phyloP scores from a whole-genome alignment of 2,888 invertebrate genomes.

The Eupithecia pulchellata region DNA sequence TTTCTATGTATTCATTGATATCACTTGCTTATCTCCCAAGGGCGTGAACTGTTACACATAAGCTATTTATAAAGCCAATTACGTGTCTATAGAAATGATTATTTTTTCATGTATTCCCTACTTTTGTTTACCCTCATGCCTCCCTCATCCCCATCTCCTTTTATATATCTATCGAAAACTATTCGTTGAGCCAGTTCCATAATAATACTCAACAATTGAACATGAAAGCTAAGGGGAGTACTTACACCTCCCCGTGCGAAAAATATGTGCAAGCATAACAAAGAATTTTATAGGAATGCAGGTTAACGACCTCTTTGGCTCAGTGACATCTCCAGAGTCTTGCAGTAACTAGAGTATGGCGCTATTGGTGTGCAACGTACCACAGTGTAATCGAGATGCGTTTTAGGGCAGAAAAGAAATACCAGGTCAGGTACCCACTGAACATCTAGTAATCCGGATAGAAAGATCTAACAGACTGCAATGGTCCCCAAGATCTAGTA shows the following conservation, averaged over 20 bases:
- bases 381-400: conserved; percentile 49
- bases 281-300: conserved; percentile 29
- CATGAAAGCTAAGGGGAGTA: background rate
- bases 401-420: conserved; percentile 56
- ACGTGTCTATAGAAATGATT: background rate
- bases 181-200: background rate
- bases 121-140: background rate
- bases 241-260: background rate
- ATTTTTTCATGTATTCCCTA: background rate
- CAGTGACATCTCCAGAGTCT: conserved; percentile 46
- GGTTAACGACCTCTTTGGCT: conserved; percentile 33
- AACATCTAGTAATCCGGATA: background rate
- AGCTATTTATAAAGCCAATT: background rate
- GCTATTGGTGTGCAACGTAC: conserved; percentile 48
- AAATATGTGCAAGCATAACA: conserved; percentile 29
- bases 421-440: conserved; percentile 12
- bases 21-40: background rate
- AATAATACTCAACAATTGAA: background rate
- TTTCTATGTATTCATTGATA: background rate
- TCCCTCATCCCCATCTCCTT: too few species aligned
- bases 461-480: background rate
- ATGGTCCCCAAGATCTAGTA: background rate
- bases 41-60: background rate
- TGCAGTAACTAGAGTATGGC: conserved; percentile 60
- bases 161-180: background rate